Evolutionary conservation across 2,888 invertebrate genomes (phyloP).

Genomic region (Lydus trimaculatus): DNA sequence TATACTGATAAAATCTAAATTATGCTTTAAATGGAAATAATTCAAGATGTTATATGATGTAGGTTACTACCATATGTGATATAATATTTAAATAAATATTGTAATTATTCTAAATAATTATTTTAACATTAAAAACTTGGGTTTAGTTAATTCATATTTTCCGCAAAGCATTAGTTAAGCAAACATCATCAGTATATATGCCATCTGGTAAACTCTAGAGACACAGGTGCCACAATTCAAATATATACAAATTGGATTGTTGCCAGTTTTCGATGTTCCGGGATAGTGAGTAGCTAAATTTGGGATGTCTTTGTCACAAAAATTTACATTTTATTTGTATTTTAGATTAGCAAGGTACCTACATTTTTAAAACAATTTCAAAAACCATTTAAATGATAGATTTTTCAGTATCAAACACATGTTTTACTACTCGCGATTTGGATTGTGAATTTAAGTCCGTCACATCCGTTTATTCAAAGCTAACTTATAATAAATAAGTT

Average conservation of each 20-base stretch:
- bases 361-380: neutral
- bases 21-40: neutral
- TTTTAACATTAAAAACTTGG: neutral
- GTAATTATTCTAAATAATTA: neutral
- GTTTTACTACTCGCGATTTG: no score
- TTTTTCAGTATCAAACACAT: no score
- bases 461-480: no score
- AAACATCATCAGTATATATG: neutral
- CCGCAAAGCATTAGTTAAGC: neutral
- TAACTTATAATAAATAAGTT: no score
- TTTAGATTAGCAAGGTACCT: neutral
- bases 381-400: no score
- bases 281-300: neutral
- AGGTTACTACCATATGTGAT: neutral
- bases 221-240: constrained; percentile 3
- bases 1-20: neutral
- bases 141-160: neutral
- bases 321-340: neutral
- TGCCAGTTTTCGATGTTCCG: neutral
- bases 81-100: neutral
- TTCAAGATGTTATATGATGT: neutral
- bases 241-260: constrained; percentile 6
- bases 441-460: no score
- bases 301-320: neutral
- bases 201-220: neutral